Evolutionary conservation across 2,797 vertebrate genomes (phyloP).

Genomic region (Macropus fuliginosus): DNA sequence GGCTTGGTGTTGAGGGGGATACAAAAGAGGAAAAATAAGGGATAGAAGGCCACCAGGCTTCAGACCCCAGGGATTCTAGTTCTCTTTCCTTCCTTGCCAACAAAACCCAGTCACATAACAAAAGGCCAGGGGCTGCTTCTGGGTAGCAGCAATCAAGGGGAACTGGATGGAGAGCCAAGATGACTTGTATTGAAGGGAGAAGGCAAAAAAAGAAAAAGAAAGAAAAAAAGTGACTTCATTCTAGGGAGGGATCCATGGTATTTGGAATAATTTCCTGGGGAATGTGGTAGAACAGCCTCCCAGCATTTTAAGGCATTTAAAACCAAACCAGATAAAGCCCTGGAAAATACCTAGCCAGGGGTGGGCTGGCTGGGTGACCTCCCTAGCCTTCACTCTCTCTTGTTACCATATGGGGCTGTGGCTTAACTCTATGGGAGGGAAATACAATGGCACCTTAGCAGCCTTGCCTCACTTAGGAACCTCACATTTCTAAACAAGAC

Average conservation of each 20-base stretch:
- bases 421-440: background rate
- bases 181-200: conserved; percentile 36
- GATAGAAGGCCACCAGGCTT: background rate
- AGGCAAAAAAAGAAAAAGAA: background rate
- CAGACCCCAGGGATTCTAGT: background rate
- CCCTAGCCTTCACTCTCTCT: background rate
- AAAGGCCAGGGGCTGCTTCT: background rate
- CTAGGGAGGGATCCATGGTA: conserved; percentile 52
- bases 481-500: background rate
- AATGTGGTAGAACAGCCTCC: conserved; percentile 41
- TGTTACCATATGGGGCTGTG: background rate
- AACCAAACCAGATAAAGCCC: conserved; percentile 43
- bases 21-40: background rate
- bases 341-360: conserved; percentile 40
- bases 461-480: background rate
- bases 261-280: conserved; percentile 59
- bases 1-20: background rate
- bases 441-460: background rate
- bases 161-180: background rate
- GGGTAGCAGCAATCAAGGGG: background rate
- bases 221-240: conserved; percentile 54
- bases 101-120: background rate
- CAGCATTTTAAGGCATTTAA: conserved; percentile 38
- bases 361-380: background rate
- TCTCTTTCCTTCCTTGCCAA: background rate